phyloP scores from a whole-genome alignment of 2,113 vertebrate species.

The Chaetops frenatus region DNA sequence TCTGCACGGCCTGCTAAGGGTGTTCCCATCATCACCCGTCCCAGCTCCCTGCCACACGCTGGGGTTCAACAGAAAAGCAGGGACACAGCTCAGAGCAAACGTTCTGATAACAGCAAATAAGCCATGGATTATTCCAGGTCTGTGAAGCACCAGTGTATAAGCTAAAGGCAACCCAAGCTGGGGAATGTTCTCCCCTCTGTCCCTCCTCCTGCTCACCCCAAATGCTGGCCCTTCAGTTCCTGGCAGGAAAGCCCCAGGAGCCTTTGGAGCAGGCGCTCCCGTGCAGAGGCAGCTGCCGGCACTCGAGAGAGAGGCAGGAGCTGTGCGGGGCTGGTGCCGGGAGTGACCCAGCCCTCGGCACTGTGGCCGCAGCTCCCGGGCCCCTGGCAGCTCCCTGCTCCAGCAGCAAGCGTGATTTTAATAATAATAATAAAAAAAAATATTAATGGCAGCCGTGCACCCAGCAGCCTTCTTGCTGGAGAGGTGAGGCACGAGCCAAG shows the following conservation, averaged over 20 bases:
- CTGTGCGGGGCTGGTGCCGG: not conserved
- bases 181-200: no score
- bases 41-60: rapidly evolving
- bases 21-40: rapidly evolving
- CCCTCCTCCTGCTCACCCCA: not conserved
- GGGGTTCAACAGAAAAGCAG: not conserved
- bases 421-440: not conserved
- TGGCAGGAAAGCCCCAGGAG: not conserved
- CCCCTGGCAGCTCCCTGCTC: rapidly evolving
- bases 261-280: not conserved
- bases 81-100: not conserved
- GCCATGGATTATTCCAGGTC: not conserved
- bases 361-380: not conserved
- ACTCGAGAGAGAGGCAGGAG: not conserved
- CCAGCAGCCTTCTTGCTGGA: not conserved
- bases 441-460: not conserved
- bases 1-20: rapidly evolving
- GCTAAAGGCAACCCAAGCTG: rapidly evolving
- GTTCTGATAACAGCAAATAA: not conserved
- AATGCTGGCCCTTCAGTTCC: not conserved
- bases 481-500: not conserved
- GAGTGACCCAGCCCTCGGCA: not conserved
- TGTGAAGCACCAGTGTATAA: rapidly evolving
- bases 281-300: not conserved
- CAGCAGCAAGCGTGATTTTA: not conserved